These are phyloP conservation scores for Globodera rostochiensis DNA, from an alignment of 1,140 invertebrate genomes.

Conservation along the genomic window DNA sequence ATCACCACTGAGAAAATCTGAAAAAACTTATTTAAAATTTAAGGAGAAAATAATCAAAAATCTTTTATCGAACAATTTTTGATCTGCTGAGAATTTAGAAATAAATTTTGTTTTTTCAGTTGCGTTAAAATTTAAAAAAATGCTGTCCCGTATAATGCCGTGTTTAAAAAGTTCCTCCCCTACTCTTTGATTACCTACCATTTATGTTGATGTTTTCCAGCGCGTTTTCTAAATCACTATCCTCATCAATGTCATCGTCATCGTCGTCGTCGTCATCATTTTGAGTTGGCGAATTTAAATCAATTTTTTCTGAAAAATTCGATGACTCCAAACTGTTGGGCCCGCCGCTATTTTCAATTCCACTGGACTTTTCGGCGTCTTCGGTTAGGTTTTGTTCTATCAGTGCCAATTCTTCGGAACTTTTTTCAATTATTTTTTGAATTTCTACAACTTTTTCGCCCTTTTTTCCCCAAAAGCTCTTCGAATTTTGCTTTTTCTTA, in stretches of 20 bases:
- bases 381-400: neutral
- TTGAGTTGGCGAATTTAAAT: no score
- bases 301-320: no score
- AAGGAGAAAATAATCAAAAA: no score
- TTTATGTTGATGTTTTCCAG: neutral
- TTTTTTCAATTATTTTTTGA: neutral
- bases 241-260: neutral
- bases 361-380: no score
- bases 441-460: neutral
- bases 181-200: neutral
- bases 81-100: no score
- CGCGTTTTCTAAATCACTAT: neutral
- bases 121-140: no score
- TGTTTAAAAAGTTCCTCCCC: no score
- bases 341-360: no score
- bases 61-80: no score
- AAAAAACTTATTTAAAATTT: neutral
- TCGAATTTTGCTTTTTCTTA: neutral
- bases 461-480: neutral
- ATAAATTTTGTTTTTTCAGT: no score
- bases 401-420: neutral
- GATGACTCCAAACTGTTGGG: no score
- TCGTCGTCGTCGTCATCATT: neutral
- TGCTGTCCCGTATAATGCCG: no score
- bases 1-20: neutral